These are phyloP conservation scores for Pluvialis apricaria DNA, from an alignment of 2,113 vertebrate genomes.

Conservation along the genomic window DNA sequence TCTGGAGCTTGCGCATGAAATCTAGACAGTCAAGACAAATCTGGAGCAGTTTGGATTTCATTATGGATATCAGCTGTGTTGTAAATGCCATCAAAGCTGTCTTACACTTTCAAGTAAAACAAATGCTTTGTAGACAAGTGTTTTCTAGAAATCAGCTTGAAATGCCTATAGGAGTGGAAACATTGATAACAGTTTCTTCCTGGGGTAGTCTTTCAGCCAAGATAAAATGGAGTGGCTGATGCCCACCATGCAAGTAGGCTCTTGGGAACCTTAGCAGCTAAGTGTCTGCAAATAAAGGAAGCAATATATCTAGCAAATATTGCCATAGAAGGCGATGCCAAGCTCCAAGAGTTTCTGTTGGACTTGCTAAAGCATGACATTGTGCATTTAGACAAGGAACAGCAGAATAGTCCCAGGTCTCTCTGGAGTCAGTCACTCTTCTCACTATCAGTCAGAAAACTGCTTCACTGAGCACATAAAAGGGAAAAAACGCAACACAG, in stretches of 20 bases:
- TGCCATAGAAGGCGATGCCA: neutral
- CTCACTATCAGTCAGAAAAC: neutral
- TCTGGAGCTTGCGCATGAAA: neutral
- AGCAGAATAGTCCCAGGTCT: neutral
- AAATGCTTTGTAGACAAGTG: neutral
- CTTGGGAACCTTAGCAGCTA: neutral
- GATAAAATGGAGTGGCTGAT: neutral
- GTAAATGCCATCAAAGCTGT: neutral
- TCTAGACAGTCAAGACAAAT: neutral
- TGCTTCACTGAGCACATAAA: slow-evolving; percentile 7
- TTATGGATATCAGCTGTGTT: neutral
- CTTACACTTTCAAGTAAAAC: neutral
- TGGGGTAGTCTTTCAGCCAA: neutral
- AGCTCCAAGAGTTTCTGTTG: neutral
- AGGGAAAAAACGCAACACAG: neutral
- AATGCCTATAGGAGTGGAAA: neutral
- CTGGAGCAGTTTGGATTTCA: neutral
- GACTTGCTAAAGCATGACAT: slow-evolving; percentile 36
- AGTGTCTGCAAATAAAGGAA: neutral
- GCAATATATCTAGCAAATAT: neutral
- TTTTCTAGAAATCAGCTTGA: neutral
- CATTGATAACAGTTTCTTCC: neutral
- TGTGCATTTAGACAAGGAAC: neutral
- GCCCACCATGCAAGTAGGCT: neutral
- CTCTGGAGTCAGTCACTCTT: neutral